These are phyloP conservation scores for Dinoponera quadriceps DNA, from an alignment of 1,140 invertebrate genomes.

Conservation along the genomic window DNA sequence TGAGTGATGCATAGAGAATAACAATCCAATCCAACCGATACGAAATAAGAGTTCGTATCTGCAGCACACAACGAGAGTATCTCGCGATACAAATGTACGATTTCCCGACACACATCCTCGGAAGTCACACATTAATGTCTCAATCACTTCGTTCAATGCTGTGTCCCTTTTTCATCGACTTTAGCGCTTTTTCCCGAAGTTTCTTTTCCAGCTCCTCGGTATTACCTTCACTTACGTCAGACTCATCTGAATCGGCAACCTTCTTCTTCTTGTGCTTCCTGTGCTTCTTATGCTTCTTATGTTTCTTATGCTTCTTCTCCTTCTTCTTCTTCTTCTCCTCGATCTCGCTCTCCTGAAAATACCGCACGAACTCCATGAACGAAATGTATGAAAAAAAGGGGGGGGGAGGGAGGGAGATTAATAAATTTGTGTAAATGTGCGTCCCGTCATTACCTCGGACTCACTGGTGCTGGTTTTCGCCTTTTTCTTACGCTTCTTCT, in stretches of 20 bases:
- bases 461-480: constrained; percentile 86
- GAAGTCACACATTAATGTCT: constrained; percentile 60
- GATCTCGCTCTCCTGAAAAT: constrained; percentile 87
- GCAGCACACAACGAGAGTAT: constrained; percentile 56
- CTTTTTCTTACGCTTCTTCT: constrained; percentile 90
- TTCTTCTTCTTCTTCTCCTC: constrained; percentile 90
- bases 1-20: constrained; percentile 32
- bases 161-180: constrained; percentile 89
- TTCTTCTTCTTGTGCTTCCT: constrained; percentile 90
- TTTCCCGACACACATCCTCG: constrained; percentile 54
- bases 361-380: constrained; percentile 41
- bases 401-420: too few relatives aligned
- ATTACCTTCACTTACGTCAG: constrained; percentile 87
- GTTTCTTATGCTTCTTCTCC: constrained; percentile 90
- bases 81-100: constrained; percentile 62
- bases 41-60: constrained; percentile 38
- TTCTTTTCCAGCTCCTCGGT: constrained; percentile 94
- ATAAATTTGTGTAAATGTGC: not conserved
- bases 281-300: constrained; percentile 90
- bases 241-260: constrained; percentile 87
- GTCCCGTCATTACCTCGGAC: constrained; percentile 80
- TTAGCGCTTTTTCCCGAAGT: constrained; percentile 93
- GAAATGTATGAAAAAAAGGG: constrained; percentile 27
- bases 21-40: constrained; percentile 36
- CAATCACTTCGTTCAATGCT: constrained; percentile 84